Percentiles rank a stretch among this genome's conserved stretches.
phyloP scores from a whole-genome alignment of 2,113 vertebrate species.

The Deroptyus accipitrinus region DNA sequence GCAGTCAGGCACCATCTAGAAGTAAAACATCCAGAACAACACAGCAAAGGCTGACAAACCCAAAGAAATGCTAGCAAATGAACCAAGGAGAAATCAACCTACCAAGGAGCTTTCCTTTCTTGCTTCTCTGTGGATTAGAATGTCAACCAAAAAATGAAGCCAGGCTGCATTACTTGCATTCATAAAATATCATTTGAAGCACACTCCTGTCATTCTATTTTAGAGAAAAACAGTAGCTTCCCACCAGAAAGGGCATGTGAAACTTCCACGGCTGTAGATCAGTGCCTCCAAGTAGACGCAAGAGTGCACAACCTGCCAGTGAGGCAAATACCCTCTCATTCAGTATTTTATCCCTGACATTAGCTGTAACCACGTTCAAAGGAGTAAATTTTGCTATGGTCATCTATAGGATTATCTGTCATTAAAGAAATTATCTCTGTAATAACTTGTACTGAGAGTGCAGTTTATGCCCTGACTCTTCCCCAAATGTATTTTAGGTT shows the following conservation, averaged over 20 bases:
- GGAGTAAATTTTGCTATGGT: not conserved
- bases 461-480: not conserved
- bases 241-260: not conserved
- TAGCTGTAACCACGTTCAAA: not conserved
- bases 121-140: not conserved
- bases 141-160: not conserved
- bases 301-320: not conserved
- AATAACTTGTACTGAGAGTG: not conserved
- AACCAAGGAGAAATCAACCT: not conserved
- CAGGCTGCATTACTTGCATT: not conserved
- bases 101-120: not conserved
- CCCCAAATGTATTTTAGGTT: not conserved
- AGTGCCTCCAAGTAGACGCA: not conserved
- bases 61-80: not conserved
- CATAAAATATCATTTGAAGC: not conserved
- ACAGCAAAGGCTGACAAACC: not conserved
- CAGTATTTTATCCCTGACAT: not conserved
- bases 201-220: not conserved
- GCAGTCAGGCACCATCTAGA: slow-evolving; percentile 17
- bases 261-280: not conserved
- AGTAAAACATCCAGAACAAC: slow-evolving; percentile 22
- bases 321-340: not conserved
- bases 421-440: not conserved
- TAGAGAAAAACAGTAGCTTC: not conserved
- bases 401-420: not conserved